Evolutionary conservation across 2,888 invertebrate species (phyloP).

Genomic region (Monoplex corrugatus): DNA sequence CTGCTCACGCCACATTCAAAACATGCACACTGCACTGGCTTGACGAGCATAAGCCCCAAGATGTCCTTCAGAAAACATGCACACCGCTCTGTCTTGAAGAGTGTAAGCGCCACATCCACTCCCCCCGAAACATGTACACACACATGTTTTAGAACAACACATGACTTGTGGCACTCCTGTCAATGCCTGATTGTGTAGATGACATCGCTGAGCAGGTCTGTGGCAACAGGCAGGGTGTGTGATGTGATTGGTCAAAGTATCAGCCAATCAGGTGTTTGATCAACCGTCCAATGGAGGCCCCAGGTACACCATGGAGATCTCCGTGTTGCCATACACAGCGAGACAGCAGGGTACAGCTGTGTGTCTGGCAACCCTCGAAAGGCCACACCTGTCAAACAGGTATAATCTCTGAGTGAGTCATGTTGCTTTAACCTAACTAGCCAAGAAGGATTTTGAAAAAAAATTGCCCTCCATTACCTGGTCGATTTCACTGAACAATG

Average conservation of each 20-base stretch:
- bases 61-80: too few species aligned
- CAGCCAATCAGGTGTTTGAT: slow-evolving; percentile 47
- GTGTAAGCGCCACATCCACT: too few species aligned
- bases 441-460: too few species aligned
- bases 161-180: not conserved
- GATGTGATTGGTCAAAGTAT: not conserved
- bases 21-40: too few species aligned
- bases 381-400: slow-evolving; percentile 90
- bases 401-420: too few species aligned
- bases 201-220: not conserved
- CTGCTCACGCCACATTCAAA: too few species aligned
- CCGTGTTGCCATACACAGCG: slow-evolving; percentile 99
- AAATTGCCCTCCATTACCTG: too few species aligned
- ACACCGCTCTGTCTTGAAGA: too few species aligned
- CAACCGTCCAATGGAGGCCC: slow-evolving; percentile 95
- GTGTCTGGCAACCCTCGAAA: slow-evolving; percentile 97
- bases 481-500: too few species aligned
- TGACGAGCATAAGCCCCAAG: too few species aligned
- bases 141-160: not conserved
- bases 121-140: not conserved
- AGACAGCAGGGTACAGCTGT: slow-evolving; percentile 95
- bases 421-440: too few species aligned
- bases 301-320: slow-evolving; percentile 99
- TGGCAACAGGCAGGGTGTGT: slow-evolving; percentile 6
- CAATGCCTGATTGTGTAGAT: not conserved